Conservation (phyloP, 2,797 vertebrate genomes). For the Notoglanidium macrostoma region DNA sequence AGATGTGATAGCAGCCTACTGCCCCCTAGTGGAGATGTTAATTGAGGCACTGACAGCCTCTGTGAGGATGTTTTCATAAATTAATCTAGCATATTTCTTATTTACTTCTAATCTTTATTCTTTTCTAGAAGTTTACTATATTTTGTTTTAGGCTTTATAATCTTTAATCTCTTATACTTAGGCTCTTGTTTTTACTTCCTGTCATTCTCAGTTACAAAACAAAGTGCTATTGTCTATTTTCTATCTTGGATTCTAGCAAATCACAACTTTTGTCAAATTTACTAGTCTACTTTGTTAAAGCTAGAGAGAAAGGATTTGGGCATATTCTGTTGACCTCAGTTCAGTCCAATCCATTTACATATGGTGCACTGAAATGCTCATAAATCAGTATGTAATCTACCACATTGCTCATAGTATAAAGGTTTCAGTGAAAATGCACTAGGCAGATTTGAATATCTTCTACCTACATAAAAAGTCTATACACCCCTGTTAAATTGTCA, state of each 20-base stretch:
- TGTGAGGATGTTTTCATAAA: neutral
- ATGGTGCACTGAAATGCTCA: neutral
- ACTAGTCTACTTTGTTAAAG: neutral
- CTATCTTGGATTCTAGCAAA: neutral
- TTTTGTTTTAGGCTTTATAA: slow-evolving; percentile 25
- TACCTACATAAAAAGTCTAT: neutral
- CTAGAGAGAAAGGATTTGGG: neutral
- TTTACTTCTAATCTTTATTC: neutral
- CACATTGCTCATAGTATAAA: neutral
- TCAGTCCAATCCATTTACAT: neutral
- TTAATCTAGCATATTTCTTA: neutral
- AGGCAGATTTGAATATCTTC: neutral
- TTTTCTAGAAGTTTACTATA: slow-evolving; percentile 20
- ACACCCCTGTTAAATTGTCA: neutral
- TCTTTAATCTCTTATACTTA: neutral
- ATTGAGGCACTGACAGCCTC: neutral
- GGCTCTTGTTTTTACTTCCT: neutral
- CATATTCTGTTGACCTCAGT: neutral
- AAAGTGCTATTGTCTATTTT: neutral
- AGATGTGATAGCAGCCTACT: neutral
- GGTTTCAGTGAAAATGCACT: neutral
- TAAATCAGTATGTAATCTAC: neutral
- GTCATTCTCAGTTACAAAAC: neutral
- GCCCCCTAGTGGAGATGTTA: slow-evolving; percentile 38
- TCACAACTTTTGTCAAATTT: neutral